Evolutionary conservation across 2,113 vertebrate species (phyloP), one percentile per base, ranked within the genome.

Genomic region (Columba livia): DNA sequence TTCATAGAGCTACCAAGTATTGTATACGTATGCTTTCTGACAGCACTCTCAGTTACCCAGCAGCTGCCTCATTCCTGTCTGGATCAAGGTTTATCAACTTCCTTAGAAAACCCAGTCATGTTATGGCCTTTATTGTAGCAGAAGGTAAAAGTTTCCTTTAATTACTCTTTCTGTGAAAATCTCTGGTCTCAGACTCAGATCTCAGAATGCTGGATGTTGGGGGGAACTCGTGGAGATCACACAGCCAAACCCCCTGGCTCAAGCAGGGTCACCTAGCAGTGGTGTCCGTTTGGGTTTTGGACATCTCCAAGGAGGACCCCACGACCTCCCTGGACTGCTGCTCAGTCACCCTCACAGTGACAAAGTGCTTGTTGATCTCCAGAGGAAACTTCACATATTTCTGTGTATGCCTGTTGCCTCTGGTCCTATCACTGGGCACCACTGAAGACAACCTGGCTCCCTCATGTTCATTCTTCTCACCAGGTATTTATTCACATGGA

Each of bases 351-450:
- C 44, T 47, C 44, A 47, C 44, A 44, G 44, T 17, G 44, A 18
- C 44, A 47, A 47, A 47, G 44, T 19, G 44, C 19, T 47, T 47
- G 44, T 10, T 47, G 44, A 47, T 47, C 18, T 47, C 25, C 51
- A 53, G 32, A 29, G 60, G 29, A 29, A 88, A 29, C 26, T 17
- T 81, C 21, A 10, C 17, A 9, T 15, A 17, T 31, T 73, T 57
- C 23, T 0, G 0, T 21, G 5, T 51, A 6, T 50, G 58, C 8
- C 8, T 20, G 6, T 7, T 28, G 42, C 34, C 23, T 71, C 32
- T 34, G 26, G 7, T 48, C 20, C 60, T 57, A 51, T 31, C 62
- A 26, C 24, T 50, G 28, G 15, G 21, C 16, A 29, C 18, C 16
- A 14, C 12, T 51, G 38, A 56, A 26, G 20, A 65, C 2, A 51